A percentile compares a stretch with the other conserved stretches of the same genome.
Evolutionary conservation across 2,797 vertebrate genomes (phyloP).

Genomic region (Nyctalus aviator): DNA sequence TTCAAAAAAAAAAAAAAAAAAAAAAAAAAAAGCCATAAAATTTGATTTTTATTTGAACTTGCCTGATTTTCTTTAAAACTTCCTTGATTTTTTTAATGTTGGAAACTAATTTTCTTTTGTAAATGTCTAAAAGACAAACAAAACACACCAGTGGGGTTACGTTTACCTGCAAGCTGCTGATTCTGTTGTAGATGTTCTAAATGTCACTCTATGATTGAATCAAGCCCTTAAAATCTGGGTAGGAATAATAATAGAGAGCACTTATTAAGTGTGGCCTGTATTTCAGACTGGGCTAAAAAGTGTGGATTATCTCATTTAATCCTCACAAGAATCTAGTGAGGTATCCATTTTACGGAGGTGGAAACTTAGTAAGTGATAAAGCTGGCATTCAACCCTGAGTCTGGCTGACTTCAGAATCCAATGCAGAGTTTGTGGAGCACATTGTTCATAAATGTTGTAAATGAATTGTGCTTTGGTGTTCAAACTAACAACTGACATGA

Average conservation of each 20-base stretch:
- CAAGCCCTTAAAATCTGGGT: background rate
- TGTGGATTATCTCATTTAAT: background rate
- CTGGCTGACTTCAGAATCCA: background rate
- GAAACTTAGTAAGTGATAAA: background rate
- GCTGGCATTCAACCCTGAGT: background rate
- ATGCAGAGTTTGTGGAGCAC: background rate
- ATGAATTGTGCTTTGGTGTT: background rate
- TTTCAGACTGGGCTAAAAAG: background rate
- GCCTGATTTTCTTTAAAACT: constrained; percentile 11
- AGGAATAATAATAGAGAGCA: background rate
- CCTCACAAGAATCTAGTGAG: background rate
- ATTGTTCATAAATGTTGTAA: background rate
- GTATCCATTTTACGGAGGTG: background rate
- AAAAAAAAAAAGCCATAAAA: constrained; percentile 50
- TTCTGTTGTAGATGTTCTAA: background rate
- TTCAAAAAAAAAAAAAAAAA: background rate
- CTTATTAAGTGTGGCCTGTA: background rate
- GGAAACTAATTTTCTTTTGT: constrained; percentile 60
- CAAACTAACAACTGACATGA: background rate
- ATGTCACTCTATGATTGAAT: background rate
- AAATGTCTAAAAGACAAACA: constrained; percentile 62
- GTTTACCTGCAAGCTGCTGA: background rate
- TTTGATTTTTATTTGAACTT: constrained; percentile 26
- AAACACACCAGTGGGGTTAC: constrained; percentile 46
- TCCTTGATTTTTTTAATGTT: constrained; percentile 63